phyloP scores from a whole-genome alignment of 2,888 invertebrate genomes.

The Sphecodes monilicornis region DNA sequence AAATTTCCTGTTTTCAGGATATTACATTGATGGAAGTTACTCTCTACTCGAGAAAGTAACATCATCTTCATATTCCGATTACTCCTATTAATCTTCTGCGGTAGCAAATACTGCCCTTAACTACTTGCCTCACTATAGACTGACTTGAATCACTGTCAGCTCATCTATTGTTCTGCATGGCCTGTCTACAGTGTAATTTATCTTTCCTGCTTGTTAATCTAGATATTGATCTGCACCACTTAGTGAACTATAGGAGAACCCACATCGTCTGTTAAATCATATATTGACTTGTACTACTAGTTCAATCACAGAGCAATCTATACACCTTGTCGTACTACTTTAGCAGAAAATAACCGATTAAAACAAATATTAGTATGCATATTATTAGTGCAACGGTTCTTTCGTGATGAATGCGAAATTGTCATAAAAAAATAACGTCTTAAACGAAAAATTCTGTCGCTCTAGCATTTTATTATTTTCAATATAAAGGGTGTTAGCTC shows the following conservation, averaged over 20 bases:
- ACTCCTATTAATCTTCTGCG: neutral
- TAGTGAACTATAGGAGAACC: neutral
- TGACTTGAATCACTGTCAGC: neutral
- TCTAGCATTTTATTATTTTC: no score
- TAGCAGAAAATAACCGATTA: no score
- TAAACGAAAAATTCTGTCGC: no score
- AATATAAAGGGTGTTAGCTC: no score
- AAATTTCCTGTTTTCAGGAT: neutral
- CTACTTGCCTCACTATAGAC: neutral
- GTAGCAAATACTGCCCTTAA: neutral
- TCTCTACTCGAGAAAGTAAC: neutral
- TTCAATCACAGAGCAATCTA: neutral
- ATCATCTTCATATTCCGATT: neutral
- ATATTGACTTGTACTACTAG: neutral
- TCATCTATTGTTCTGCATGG: neutral
- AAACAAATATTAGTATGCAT: no score
- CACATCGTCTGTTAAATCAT: neutral
- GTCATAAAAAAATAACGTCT: no score
- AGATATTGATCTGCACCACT: neutral
- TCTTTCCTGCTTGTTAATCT: neutral
- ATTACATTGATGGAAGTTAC: neutral
- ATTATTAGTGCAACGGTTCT: no score
- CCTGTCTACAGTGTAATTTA: neutral
- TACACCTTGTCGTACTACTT: neutral
- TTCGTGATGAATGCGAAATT: no score